A percentile compares a stretch with the other conserved stretches of the same genome.
Conservation (phyloP, 2,888 invertebrate species). For the Dasypolia templi region DNA sequence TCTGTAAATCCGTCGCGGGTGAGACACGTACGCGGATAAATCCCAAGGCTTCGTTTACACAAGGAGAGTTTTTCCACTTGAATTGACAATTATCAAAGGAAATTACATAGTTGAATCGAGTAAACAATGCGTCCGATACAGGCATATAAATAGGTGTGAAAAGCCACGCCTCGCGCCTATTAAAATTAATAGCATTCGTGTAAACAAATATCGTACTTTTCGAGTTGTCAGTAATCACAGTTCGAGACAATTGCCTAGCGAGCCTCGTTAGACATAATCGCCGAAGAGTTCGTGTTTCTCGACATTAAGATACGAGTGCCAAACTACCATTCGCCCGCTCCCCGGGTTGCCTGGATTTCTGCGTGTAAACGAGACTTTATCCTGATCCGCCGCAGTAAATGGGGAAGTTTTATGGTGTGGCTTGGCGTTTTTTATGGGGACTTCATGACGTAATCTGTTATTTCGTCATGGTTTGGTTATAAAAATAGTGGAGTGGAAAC, state of each 20-base stretch:
- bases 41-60: conserved; percentile 40
- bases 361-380: conserved; percentile 16
- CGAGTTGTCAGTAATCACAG: not conserved
- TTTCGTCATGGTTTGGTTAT: conserved; percentile 29
- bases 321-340: not conserved
- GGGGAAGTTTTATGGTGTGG: conserved; percentile 52
- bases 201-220: not conserved
- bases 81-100: not conserved
- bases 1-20: conserved; percentile 73
- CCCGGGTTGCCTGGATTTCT: not conserved
- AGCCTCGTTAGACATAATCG: not conserved
- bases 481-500: conserved; percentile 9
- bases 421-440: conserved; percentile 42
- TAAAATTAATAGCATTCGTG: not conserved
- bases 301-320: not conserved
- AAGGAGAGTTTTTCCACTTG: not conserved
- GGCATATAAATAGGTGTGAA: no score
- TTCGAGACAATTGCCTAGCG: not conserved
- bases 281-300: not conserved
- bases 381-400: conserved; percentile 67
- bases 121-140: not conserved
- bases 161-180: no score
- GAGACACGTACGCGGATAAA: conserved; percentile 74
- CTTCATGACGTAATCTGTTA: conserved; percentile 28
- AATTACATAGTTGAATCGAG: not conserved